Percentiles rank a stretch among this genome's conserved stretches.
Evolutionary conservation across 2,888 invertebrate species (phyloP).

Genomic region (Coronaproctus castanopsis): DNA sequence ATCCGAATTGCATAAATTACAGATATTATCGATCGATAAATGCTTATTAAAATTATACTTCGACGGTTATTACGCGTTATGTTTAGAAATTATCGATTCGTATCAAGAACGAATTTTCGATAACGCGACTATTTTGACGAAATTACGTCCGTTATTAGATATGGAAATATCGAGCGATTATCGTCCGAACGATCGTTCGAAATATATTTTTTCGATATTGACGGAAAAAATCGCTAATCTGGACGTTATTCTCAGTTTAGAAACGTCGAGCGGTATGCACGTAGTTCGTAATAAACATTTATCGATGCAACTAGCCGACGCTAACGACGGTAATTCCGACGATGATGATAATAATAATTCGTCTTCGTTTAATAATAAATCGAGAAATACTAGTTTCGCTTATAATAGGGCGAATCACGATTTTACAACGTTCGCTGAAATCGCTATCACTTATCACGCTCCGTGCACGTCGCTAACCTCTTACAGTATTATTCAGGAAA

Average conservation of each 20-base stretch:
- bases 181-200: not conserved
- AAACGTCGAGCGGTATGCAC: slow-evolving; percentile 26
- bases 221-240: slow-evolving; percentile 6
- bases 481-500: slow-evolving; percentile 25
- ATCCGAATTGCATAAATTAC: slow-evolving; percentile 35
- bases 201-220: slow-evolving; percentile 2
- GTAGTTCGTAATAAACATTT: slow-evolving; percentile 24
- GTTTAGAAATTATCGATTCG: slow-evolving; percentile 36
- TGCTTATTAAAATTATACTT: slow-evolving; percentile 39
- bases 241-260: slow-evolving; percentile 13
- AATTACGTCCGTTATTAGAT: slow-evolving; percentile 28
- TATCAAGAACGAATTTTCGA: slow-evolving; percentile 34
- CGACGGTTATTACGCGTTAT: slow-evolving; percentile 37
- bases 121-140: slow-evolving; percentile 5
- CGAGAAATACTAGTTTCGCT: not conserved
- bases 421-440: slow-evolving; percentile 7
- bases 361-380: not conserved
- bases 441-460: slow-evolving; percentile 13
- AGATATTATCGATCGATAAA: slow-evolving; percentile 37
- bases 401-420: not conserved
- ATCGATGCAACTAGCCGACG: slow-evolving; percentile 3
- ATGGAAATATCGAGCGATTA: slow-evolving; percentile 29
- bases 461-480: slow-evolving; percentile 20
- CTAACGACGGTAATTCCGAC: not conserved
- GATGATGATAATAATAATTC: not conserved